phyloP scores from a whole-genome alignment of 2,888 invertebrate species.

The Drosophila kanekoi region DNA sequence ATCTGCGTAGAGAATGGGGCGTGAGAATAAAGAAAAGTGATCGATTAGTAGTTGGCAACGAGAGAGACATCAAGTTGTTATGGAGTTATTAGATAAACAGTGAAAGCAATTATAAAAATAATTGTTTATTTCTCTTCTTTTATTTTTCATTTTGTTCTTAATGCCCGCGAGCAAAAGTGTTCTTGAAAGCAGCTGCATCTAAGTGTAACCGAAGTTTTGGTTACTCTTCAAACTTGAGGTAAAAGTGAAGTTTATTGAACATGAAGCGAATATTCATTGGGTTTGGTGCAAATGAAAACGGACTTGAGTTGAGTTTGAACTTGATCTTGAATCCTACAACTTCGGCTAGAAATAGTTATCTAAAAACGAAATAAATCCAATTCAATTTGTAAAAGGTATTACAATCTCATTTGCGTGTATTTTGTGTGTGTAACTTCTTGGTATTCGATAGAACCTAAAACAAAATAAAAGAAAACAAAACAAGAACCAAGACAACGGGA shows the following conservation, averaged over 20 bases:
- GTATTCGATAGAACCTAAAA: conserved; percentile 39
- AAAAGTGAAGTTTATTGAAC: conserved; percentile 24
- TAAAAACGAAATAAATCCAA: conserved; percentile 47
- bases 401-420: conserved; percentile 44
- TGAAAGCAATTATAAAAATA: conserved; percentile 72
- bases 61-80: background rate
- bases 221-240: conserved; percentile 7
- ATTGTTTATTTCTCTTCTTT: conserved; percentile 30
- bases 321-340: conserved; percentile 24
- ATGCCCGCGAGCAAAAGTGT: conserved; percentile 38
- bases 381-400: conserved; percentile 26
- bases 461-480: background rate
- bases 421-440: conserved; percentile 59
- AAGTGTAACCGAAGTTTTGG: conserved; percentile 6
- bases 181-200: conserved; percentile 24
- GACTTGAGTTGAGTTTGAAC: conserved; percentile 29
- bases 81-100: conserved; percentile 56
- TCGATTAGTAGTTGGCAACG: conserved; percentile 17
- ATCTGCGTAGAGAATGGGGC: conserved; percentile 87
- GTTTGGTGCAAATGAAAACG: conserved; percentile 41
- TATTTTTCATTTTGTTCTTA: background rate
- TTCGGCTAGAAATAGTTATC: conserved; percentile 9
- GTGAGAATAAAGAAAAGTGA: background rate
- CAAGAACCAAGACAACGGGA: conserved; percentile 4
- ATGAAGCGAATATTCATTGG: conserved; percentile 12